These are phyloP conservation scores for Apantesis nais DNA, from an alignment of 2,888 invertebrate genomes.

Conservation along the genomic window DNA sequence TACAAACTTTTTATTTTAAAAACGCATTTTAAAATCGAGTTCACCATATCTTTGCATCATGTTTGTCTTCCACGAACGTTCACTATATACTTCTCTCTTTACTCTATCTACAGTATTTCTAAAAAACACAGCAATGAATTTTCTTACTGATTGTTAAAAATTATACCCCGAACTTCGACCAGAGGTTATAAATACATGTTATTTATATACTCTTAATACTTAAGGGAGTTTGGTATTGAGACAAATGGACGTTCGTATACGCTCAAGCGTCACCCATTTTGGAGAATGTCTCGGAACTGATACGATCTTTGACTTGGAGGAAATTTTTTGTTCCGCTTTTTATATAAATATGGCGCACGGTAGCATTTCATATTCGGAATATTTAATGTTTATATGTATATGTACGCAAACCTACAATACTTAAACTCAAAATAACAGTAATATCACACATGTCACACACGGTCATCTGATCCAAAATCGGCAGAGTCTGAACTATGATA, in stretches of 20 bases:
- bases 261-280: constrained; percentile 9
- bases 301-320: neutral
- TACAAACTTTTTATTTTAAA: neutral
- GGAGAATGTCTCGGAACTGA: neutral
- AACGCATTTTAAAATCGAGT: neutral
- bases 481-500: no score
- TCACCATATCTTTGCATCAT: no score
- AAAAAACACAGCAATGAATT: neutral
- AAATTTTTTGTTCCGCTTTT: neutral
- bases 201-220: constrained; percentile 34
- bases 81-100: no score
- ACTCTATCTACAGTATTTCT: neutral
- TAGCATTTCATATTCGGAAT: neutral
- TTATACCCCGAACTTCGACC: constrained; percentile 32
- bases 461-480: no score
- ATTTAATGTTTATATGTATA: no score
- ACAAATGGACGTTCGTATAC: constrained; percentile 24
- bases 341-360: neutral
- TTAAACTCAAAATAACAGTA: no score
- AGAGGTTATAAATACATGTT: constrained; percentile 22
- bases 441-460: no score
- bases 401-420: no score
- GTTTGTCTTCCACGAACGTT: no score
- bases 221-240: constrained; percentile 38
- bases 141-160: constrained; percentile 34